phyloP scores from a whole-genome alignment of 2,888 invertebrate genomes.

The Epistrophe eligans region DNA sequence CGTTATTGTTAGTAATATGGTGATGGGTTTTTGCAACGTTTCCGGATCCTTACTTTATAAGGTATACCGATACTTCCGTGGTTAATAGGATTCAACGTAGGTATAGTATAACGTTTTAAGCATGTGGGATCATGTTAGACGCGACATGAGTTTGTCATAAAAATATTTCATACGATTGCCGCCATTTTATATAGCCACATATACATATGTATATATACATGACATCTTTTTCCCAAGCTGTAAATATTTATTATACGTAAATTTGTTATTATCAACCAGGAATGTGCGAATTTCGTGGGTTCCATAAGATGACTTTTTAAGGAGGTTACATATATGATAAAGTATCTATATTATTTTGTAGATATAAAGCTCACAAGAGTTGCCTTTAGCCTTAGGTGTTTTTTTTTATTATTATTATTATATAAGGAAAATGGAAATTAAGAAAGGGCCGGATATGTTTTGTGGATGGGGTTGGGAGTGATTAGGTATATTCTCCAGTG shows the following conservation, averaged over 20 bases:
- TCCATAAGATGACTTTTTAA: conserved; percentile 68
- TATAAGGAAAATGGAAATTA: neutral
- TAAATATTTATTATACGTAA: conserved; percentile 75
- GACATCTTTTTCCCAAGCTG: conserved; percentile 64
- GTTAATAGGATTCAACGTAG: conserved; percentile 64
- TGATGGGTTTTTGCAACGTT: conserved; percentile 26
- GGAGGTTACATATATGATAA: conserved; percentile 56
- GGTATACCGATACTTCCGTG: conserved; percentile 45
- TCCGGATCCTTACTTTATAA: neutral
- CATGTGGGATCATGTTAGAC: conserved; percentile 62
- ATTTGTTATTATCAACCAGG: conserved; percentile 70
- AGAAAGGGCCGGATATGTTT: conserved; percentile 5
- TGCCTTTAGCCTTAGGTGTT: neutral
- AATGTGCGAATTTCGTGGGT: conserved; percentile 40
- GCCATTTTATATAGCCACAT: neutral
- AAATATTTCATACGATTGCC: conserved; percentile 68
- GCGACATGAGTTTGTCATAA: conserved; percentile 71
- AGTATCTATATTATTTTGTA: conserved; percentile 27
- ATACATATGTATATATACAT: neutral
- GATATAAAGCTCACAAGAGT: neutral
- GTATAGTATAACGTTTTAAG: conserved; percentile 21
- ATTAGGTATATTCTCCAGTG: conserved; percentile 23
- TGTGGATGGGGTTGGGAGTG: neutral
- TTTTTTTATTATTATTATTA: neutral
- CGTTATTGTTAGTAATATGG: conserved; percentile 37